Percentiles rank a stretch among this genome's conserved stretches.
Evolutionary conservation across 2,888 invertebrate genomes (phyloP).

Genomic region (Pachliopta kotzebuea): DNA sequence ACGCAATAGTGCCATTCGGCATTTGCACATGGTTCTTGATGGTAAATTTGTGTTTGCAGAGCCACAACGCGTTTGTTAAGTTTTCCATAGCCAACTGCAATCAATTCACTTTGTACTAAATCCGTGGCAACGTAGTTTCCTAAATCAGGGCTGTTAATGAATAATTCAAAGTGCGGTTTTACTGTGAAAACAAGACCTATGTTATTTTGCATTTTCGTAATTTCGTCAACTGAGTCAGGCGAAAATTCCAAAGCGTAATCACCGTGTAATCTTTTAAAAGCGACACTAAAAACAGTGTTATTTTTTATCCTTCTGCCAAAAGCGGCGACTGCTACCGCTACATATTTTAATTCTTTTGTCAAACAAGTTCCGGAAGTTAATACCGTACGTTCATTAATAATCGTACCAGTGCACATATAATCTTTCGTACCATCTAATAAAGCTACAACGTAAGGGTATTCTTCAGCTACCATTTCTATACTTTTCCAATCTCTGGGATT

Average conservation of each 20-base stretch:
- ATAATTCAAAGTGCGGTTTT: conserved; percentile 43
- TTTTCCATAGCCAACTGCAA: conserved; percentile 52
- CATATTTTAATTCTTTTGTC: conserved; percentile 40
- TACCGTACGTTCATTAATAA: conserved; percentile 47
- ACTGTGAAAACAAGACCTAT: conserved; percentile 53
- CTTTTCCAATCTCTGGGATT: conserved; percentile 32
- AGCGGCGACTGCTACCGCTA: conserved; percentile 49
- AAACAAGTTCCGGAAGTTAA: conserved; percentile 61
- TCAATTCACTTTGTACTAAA: conserved; percentile 44
- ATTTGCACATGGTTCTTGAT: conserved; percentile 52
- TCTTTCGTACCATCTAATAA: conserved; percentile 44
- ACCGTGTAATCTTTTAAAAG: conserved; percentile 42
- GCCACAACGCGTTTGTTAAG: conserved; percentile 36
- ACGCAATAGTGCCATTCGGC: conserved; percentile 64
- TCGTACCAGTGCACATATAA: conserved; percentile 56
- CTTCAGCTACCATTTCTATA: conserved; percentile 55
- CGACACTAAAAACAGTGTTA: conserved; percentile 43
- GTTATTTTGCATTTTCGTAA: conserved; percentile 53
- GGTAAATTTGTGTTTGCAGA: conserved; percentile 51
- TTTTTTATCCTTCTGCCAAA: conserved; percentile 38
- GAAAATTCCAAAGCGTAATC: conserved; percentile 48
- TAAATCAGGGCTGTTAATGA: conserved; percentile 42
- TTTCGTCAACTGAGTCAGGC: conserved; percentile 37
- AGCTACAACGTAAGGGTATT: conserved; percentile 55
- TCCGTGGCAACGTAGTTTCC: conserved; percentile 49